These are phyloP conservation scores for Enteromius afrohamiltoni DNA, from an alignment of 2,797 vertebrate genomes.

Conservation along the genomic window DNA sequence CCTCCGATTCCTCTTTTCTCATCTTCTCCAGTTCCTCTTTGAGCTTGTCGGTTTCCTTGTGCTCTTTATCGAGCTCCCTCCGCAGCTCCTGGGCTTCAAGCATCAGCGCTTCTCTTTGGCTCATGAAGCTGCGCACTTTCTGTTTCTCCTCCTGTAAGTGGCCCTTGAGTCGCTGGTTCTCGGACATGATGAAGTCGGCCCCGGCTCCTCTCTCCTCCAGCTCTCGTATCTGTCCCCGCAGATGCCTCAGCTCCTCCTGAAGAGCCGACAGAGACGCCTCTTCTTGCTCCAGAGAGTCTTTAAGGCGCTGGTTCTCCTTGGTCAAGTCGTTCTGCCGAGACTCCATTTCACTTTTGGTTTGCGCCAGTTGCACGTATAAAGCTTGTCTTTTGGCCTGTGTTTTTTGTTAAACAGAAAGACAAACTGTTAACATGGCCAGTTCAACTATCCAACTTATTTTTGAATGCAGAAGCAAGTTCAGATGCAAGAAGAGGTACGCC, in stretches of 20 bases:
- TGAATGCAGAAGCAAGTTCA: not conserved
- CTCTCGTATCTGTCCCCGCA: slow-evolving; percentile 83
- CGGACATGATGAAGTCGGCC: slow-evolving; percentile 77
- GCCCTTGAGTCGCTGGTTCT: slow-evolving; percentile 88
- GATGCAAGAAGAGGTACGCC: not conserved
- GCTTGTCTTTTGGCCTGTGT: slow-evolving; percentile 80
- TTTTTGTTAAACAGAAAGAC: slow-evolving; percentile 32
- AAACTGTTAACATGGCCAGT: not conserved
- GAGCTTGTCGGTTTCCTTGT: slow-evolving; percentile 76
- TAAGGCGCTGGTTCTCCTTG: slow-evolving; percentile 85
- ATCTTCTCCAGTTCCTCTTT: slow-evolving; percentile 80
- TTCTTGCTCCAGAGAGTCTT: slow-evolving; percentile 83
- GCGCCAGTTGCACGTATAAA: slow-evolving; percentile 77
- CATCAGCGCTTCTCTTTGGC: slow-evolving; percentile 81
- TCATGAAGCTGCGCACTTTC: slow-evolving; percentile 75
- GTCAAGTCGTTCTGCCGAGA: slow-evolving; percentile 78
- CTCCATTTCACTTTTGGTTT: slow-evolving; percentile 74
- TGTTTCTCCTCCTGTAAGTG: slow-evolving; percentile 86
- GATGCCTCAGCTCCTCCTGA: slow-evolving; percentile 84
- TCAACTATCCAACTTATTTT: not conserved
- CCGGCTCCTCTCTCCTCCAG: slow-evolving; percentile 80
- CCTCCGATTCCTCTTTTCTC: slow-evolving; percentile 62
- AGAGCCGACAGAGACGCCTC: slow-evolving; percentile 82
- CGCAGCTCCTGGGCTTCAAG: slow-evolving; percentile 83
- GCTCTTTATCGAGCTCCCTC: slow-evolving; percentile 85